Evolutionary conservation across 2,888 invertebrate species (phyloP).

Genomic region (Drosophila tripunctata): DNA sequence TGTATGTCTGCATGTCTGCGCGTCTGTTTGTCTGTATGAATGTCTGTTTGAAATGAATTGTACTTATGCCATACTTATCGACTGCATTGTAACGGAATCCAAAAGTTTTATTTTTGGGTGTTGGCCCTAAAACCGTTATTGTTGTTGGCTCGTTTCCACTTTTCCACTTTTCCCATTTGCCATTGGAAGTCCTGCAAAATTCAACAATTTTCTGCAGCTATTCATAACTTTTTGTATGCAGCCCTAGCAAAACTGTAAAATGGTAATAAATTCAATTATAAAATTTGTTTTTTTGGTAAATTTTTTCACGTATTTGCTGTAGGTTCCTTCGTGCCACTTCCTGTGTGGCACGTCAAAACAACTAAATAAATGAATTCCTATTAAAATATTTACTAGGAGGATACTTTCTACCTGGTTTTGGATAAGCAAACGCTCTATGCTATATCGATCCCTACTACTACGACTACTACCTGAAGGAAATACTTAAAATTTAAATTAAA

Average conservation of each 20-base stretch:
- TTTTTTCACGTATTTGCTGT: slow-evolving; percentile 22
- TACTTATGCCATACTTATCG: slow-evolving; percentile 77
- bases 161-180: too few relatives aligned
- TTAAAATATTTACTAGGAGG: too few relatives aligned
- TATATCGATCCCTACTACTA: slow-evolving; percentile 9
- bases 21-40: slow-evolving; percentile 50
- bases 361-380: slow-evolving; percentile 66
- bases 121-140: slow-evolving; percentile 55
- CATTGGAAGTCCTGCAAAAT: slow-evolving; percentile 51
- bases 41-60: slow-evolving; percentile 70
- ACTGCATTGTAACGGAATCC: slow-evolving; percentile 70
- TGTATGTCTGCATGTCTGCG: slow-evolving; percentile 38
- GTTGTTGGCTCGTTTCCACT: slow-evolving; percentile 17
- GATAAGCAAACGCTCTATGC: slow-evolving; percentile 44
- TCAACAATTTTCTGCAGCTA: slow-evolving; percentile 45
- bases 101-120: slow-evolving; percentile 59
- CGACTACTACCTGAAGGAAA: slow-evolving; percentile 56
- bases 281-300: slow-evolving; percentile 45
- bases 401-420: slow-evolving; percentile 64
- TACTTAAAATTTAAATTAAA: slow-evolving; percentile 79
- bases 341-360: slow-evolving; percentile 29
- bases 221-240: slow-evolving; percentile 49
- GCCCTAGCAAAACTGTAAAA: too few relatives aligned
- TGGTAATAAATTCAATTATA: slow-evolving; percentile 70
- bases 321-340: slow-evolving; percentile 38